phyloP scores from a whole-genome alignment of 2,797 vertebrate species.

The Benthosema pterotum region DNA sequence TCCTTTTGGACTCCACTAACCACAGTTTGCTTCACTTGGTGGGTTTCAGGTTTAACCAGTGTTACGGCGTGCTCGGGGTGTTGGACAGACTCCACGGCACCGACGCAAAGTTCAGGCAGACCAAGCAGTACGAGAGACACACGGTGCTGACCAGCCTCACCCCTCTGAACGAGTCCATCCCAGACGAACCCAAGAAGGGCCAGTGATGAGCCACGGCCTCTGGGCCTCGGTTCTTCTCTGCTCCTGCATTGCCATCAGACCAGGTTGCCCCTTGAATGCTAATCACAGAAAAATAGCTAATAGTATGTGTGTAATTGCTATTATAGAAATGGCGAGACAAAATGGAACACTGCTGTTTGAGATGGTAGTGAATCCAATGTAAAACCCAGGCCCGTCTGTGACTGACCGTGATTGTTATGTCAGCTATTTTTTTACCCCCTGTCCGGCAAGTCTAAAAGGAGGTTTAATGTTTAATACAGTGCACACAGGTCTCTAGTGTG shows the following conservation, averaged over 20 bases:
- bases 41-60: conserved; percentile 90
- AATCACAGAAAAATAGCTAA: no score
- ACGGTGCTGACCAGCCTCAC: conserved; percentile 83
- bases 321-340: no score
- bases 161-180: conserved; percentile 87
- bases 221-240: neutral
- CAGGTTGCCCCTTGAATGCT: neutral
- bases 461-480: no score
- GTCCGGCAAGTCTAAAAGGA: no score
- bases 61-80: conserved; percentile 89
- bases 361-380: no score
- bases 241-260: neutral
- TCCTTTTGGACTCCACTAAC: neutral
- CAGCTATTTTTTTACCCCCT: no score
- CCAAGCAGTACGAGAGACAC: conserved; percentile 88
- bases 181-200: conserved; percentile 77
- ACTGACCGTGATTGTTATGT: no score
- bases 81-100: conserved; percentile 93
- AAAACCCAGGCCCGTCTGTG: no score
- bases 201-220: conserved; percentile 47
- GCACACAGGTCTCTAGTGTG: no score
- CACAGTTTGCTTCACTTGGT: neutral
- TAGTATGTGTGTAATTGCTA: no score
- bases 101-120: conserved; percentile 83
- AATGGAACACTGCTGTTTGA: no score